phyloP scores from a whole-genome alignment of 2,888 invertebrate species.

The Heliconius ismenius region DNA sequence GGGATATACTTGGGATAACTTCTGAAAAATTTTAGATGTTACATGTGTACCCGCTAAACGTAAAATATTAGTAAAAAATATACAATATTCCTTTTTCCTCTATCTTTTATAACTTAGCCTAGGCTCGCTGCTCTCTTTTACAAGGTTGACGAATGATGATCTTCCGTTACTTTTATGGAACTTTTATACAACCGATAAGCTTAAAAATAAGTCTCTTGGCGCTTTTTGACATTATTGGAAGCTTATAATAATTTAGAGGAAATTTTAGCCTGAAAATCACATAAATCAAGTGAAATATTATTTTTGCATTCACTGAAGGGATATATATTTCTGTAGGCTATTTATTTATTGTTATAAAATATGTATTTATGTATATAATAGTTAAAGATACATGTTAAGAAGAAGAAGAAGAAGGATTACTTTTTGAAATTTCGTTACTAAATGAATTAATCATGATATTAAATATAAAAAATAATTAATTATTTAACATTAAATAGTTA shows the following conservation, averaged over 20 bases:
- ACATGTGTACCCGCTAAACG: neutral
- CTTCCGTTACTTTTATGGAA: conserved; percentile 46
- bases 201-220: conserved; percentile 32
- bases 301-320: neutral
- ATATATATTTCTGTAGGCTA: too few relatives aligned
- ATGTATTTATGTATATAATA: too few relatives aligned
- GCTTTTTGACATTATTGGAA: conserved; percentile 27
- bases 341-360: too few relatives aligned
- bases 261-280: neutral
- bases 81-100: conserved; percentile 19
- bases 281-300: conserved; percentile 6
- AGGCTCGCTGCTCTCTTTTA: conserved; percentile 51
- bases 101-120: conserved; percentile 38
- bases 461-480: too few relatives aligned
- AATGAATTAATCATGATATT: too few relatives aligned
- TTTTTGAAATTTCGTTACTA: too few relatives aligned
- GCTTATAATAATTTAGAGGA: conserved; percentile 11
- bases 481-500: too few relatives aligned
- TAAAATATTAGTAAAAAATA: neutral
- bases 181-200: conserved; percentile 37
- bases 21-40: too few relatives aligned
- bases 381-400: too few relatives aligned
- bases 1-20: too few relatives aligned
- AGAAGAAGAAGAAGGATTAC: too few relatives aligned
- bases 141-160: conserved; percentile 60